Conservation (phyloP, 64 coral and sea anemone species). For the Acropora yongei region DNA sequence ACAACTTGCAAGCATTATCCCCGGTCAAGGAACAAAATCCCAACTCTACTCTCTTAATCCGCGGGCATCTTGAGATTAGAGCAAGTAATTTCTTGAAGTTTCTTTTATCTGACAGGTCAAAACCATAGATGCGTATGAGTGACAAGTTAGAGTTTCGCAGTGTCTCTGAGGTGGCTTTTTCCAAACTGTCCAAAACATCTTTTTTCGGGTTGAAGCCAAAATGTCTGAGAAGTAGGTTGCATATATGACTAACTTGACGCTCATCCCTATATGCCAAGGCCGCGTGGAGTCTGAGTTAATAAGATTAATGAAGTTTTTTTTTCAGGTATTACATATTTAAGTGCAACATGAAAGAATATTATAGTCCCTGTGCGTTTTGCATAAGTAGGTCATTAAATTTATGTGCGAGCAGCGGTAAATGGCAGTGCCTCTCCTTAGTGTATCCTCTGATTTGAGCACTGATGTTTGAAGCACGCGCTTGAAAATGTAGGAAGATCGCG, state of each 20-base stretch:
- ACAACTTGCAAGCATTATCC: background rate
- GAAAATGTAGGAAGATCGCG: too few species aligned
- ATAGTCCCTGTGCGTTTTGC: too few species aligned
- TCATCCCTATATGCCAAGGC: slow-evolving; percentile 15
- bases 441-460: too few species aligned
- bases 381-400: too few species aligned
- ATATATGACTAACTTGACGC: slow-evolving; percentile 29
- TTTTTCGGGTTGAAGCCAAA: slow-evolving; percentile 14
- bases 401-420: too few species aligned
- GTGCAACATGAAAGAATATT: too few species aligned
- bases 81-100: slow-evolving; percentile 3
- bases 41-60: slow-evolving; percentile 33
- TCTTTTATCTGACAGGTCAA: slow-evolving; percentile 19
- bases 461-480: too few species aligned
- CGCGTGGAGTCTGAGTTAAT: slow-evolving; percentile 11
- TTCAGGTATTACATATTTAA: too few species aligned
- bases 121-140: slow-evolving; percentile 16
- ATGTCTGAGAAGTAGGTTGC: slow-evolving; percentile 44
- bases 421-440: too few species aligned
- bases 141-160: background rate
- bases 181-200: background rate
- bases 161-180: slow-evolving; percentile 18
- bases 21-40: slow-evolving; percentile 10
- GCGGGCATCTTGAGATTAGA: slow-evolving; percentile 7
- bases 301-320: background rate